Base-by-base conservation (phyloP, 2,113 vertebrate genomes). In the Nycticryphes semicollaris region DNA sequence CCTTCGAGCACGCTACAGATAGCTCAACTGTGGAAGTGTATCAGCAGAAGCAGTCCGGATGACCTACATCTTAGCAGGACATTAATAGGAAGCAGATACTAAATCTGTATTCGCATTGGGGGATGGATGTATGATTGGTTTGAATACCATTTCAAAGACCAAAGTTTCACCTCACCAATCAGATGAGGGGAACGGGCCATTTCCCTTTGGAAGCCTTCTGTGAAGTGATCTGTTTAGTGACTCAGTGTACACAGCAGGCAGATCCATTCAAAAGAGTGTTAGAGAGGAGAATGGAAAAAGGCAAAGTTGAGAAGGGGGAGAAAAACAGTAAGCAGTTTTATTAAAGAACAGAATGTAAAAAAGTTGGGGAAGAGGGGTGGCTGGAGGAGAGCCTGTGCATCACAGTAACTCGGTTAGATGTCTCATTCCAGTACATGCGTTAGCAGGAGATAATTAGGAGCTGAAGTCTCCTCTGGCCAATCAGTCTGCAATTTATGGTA, bases 31-130 rank as follows among this genome's bases (percentile, higher is more conserved):
- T 45, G 41, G 79, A 85, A 84, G 25, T 31, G 21, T 57, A 74
- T 57, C 2, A 5, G 79, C 67, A 92, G 75, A 94, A 90, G 72
- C 37, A 74, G 68, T 19, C 45, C 75, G 92, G 85, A 39, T 92
- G 67, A 91, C 39, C 82, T 72, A 51, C 27, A 31, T 76, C 27
- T 74, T 88, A 57, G 64, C 57, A 88, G 57, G 50, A 69, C 31
- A 60, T 69, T 64, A 87, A 50, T 72, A 90, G 75, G 67, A 92
- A 93, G 60, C 79, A 92, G 90, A 77, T 80, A 76, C 47, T 87
- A 90, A 76, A 82, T 83, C 43, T 45, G n/a, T 73, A 7, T 54
- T 25, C 37, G 24, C 73, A 45, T 69, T 18, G 1, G 22, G 31
- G 47, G n/a, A n/a, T 4, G 4, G 70, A 83, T 83, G 35, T 73